Percentiles rank a stretch among this genome's conserved stretches.
Evolutionary conservation across 37 sponge, comb jelly and placozoan genomes (phyloP).

Genomic region (Mnemiopsis leidyi): DNA sequence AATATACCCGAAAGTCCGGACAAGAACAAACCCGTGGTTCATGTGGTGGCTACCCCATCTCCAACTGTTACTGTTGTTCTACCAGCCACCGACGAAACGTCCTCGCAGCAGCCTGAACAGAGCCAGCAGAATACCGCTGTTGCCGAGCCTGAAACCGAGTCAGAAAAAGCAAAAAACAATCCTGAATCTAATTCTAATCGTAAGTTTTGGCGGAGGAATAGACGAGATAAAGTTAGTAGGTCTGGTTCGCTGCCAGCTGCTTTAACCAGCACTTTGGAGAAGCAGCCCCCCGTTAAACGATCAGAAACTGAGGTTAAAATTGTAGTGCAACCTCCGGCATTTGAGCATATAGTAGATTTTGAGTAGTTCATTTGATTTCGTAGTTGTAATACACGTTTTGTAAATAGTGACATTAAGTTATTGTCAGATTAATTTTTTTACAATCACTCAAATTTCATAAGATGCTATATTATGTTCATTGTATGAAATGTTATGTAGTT

Average conservation of each 20-base stretch:
- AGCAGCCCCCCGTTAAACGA: background rate
- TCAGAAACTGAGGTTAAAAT: background rate
- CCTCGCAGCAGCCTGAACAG: background rate
- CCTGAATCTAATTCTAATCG: background rate
- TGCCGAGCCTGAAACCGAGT: background rate
- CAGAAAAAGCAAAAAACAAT: background rate
- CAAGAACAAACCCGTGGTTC: background rate
- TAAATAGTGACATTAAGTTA: background rate
- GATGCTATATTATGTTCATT: no score
- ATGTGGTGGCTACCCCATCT: background rate
- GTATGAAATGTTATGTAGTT: no score
- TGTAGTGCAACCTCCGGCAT: background rate
- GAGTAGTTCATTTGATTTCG: background rate
- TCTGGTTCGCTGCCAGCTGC: background rate
- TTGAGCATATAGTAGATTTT: background rate
- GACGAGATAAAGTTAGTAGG: background rate
- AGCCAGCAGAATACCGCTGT: no score
- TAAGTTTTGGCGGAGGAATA: background rate
- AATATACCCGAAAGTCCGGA: background rate
- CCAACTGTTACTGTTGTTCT: background rate
- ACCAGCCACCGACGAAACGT: background rate
- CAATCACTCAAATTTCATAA: no score
- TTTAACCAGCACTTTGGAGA: background rate
- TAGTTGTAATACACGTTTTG: background rate
- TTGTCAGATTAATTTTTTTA: background rate